Conservation (phyloP, 2,888 invertebrate species). For the Yponomeuta malinellus region DNA sequence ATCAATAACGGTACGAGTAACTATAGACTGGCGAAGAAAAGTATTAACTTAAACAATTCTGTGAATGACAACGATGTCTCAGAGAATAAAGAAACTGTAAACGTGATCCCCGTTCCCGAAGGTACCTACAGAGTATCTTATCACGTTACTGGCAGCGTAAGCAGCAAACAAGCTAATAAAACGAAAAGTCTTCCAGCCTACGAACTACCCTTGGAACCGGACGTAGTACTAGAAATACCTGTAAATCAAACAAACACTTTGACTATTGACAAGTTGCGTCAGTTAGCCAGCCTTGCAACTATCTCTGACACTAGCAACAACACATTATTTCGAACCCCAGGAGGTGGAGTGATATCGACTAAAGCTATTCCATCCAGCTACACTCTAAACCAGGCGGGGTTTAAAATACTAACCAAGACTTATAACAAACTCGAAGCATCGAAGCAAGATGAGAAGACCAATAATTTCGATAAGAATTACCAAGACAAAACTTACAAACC, state of each 20-base stretch:
- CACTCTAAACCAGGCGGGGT: constrained; percentile 78
- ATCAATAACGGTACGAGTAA: constrained; percentile 32
- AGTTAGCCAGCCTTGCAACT: constrained; percentile 75
- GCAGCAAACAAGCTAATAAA: constrained; percentile 66
- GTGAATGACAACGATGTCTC: constrained; percentile 23
- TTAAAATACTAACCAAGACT: constrained; percentile 80
- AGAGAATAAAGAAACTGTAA: constrained; percentile 28
- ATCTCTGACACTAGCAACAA: constrained; percentile 70
- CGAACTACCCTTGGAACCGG: constrained; percentile 61
- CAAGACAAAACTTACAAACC: constrained; percentile 54
- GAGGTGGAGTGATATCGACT: constrained; percentile 72
- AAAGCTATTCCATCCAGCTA: constrained; percentile 78
- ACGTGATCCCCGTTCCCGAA: constrained; percentile 43
- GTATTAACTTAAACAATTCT: constrained; percentile 40
- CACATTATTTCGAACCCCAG: constrained; percentile 63
- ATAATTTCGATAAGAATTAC: constrained; percentile 44
- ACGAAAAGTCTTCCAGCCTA: constrained; percentile 61
- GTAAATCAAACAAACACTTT: constrained; percentile 54
- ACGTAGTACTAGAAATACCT: constrained; percentile 64
- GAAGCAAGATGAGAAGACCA: constrained; percentile 55
- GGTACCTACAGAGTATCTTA: constrained; percentile 68
- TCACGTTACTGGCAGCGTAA: constrained; percentile 68
- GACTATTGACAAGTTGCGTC: constrained; percentile 66
- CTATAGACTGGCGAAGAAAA: constrained; percentile 59
- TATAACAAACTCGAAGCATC: constrained; percentile 72